Conservation (phyloP, 2,113 vertebrate genomes). For the Microcebus griseorufus region DNA sequence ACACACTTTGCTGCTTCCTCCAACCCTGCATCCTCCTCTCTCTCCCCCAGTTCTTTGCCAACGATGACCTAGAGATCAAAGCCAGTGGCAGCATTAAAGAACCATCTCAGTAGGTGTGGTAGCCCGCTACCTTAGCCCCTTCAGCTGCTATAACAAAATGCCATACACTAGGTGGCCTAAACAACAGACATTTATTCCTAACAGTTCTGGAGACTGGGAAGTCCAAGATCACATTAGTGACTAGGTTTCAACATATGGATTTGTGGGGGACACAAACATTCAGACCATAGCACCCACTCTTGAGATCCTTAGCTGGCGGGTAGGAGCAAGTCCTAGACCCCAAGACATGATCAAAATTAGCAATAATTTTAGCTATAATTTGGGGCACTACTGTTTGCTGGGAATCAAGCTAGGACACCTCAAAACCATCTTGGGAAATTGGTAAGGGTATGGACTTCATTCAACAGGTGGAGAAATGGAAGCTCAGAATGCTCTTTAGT, state of each 20-base stretch:
- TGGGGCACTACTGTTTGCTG: neutral
- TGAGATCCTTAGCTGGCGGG: neutral
- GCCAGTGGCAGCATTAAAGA: neutral
- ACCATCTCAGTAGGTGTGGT: slow-evolving; percentile 43
- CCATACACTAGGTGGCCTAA: no score
- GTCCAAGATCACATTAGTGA: neutral
- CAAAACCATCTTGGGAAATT: neutral
- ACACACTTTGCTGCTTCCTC: neutral
- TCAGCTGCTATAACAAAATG: neutral
- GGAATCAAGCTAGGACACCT: neutral
- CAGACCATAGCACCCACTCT: neutral
- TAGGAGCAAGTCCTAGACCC: neutral
- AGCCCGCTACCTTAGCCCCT: neutral
- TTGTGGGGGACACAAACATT: neutral
- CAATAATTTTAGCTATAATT: neutral
- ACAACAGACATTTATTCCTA: neutral
- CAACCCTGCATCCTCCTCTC: neutral
- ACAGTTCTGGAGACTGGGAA: neutral
- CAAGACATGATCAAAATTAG: neutral
- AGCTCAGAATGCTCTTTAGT: neutral
- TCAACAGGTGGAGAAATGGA: neutral
- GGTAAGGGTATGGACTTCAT: neutral
- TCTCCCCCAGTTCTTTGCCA: slow-evolving; percentile 40
- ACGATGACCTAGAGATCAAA: slow-evolving; percentile 40
- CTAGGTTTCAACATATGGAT: neutral